Evolutionary conservation across 1,140 invertebrate genomes (phyloP).

Genomic region (Yoshiicerus persimilis): DNA sequence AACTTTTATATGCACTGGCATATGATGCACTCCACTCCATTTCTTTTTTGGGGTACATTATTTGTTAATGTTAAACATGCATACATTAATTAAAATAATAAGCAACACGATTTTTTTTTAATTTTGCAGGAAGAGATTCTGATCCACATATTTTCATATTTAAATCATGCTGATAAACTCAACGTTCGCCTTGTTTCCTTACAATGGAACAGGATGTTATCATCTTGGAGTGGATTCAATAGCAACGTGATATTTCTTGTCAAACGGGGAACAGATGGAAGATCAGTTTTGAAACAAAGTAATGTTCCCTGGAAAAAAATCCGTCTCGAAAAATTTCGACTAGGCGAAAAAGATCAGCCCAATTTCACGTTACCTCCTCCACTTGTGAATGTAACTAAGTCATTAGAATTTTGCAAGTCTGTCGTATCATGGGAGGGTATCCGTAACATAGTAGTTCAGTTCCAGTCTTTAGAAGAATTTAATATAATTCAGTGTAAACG

Average conservation of each 20-base stretch:
- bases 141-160: conserved; percentile 14
- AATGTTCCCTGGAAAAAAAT: conserved; percentile 14
- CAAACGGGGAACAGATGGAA: conserved; percentile 6
- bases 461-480: conserved; percentile 27
- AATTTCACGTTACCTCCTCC: neutral
- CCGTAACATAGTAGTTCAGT: conserved; percentile 14
- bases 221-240: conserved; percentile 19
- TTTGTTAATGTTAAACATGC: neutral
- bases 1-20: too few species aligned
- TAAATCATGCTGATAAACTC: conserved; percentile 29
- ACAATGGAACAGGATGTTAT: conserved; percentile 13
- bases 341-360: neutral
- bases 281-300: neutral
- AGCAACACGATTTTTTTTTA: neutral
- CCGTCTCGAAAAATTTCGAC: conserved; percentile 1
- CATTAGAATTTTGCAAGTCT: conserved; percentile 13
- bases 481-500: conserved; percentile 29
- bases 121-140: conserved; percentile 27
- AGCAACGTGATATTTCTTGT: conserved; percentile 25
- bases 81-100: neutral
- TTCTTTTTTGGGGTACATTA: too few species aligned
- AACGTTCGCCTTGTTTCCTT: neutral
- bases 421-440: conserved; percentile 21
- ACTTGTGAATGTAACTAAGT: neutral
- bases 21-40: too few species aligned